Percentiles rank a stretch among this genome's conserved stretches.
phyloP scores from a whole-genome alignment of 2,888 invertebrate species.

The Meliscaeva auricollis region DNA sequence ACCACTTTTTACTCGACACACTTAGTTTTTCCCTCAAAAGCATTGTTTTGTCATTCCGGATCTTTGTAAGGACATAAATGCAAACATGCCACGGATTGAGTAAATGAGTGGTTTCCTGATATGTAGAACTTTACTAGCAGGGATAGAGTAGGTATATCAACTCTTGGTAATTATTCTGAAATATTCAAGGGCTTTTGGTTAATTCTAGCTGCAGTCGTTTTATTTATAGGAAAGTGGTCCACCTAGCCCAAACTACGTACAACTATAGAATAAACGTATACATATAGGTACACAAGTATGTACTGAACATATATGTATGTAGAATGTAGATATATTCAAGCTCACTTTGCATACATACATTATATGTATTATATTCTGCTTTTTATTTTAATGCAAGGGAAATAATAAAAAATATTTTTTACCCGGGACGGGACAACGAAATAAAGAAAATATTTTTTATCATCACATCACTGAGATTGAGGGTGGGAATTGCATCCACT shows the following conservation, averaged over 20 bases:
- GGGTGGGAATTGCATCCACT: conserved; percentile 65
- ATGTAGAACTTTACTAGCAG: conserved; percentile 53
- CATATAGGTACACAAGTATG: not conserved
- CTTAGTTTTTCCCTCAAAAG: conserved; percentile 67
- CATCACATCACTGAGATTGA: conserved; percentile 71
- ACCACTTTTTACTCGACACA: conserved; percentile 62
- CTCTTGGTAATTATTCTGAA: conserved; percentile 73
- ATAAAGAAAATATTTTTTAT: conserved; percentile 65
- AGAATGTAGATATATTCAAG: not conserved
- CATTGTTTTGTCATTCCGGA: conserved; percentile 74
- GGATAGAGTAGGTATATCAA: conserved; percentile 53
- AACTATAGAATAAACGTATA: conserved; percentile 10
- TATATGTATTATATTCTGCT: not conserved
- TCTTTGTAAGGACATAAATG: conserved; percentile 72
- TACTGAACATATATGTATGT: too few relatives aligned
- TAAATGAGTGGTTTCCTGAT: conserved; percentile 74
- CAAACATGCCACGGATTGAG: conserved; percentile 72
- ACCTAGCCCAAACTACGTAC: conserved; percentile 23
- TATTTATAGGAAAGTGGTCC: conserved; percentile 27
- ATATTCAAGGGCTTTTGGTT: conserved; percentile 71
- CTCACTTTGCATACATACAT: conserved; percentile 4
- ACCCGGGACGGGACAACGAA: conserved; percentile 56
- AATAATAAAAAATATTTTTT: conserved; percentile 64
- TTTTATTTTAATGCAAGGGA: conserved; percentile 64
- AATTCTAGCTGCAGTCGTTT: conserved; percentile 53